Evolutionary conservation across 2,888 invertebrate species (phyloP).

Genomic region (Terebella lapidaria): DNA sequence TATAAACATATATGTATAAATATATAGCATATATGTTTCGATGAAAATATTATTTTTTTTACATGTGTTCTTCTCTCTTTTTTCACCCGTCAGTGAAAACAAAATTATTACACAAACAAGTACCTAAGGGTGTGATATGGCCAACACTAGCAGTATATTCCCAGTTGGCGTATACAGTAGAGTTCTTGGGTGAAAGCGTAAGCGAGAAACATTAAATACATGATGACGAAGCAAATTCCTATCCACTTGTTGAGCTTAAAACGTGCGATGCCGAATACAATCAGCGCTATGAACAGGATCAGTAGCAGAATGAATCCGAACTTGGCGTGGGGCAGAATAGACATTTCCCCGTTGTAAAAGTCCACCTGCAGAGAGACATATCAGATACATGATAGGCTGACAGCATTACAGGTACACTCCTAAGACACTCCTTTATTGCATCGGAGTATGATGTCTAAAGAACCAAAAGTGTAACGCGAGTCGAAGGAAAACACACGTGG

Average conservation of each 20-base stretch:
- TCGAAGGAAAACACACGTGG: too few species aligned
- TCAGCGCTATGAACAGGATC: slow-evolving; percentile 22
- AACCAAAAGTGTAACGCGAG: too few species aligned
- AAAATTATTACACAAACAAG: too few species aligned
- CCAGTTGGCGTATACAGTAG: slow-evolving; percentile 13
- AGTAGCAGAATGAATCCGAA: slow-evolving; percentile 30
- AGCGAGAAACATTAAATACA: slow-evolving; percentile 25
- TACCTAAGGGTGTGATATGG: too few species aligned
- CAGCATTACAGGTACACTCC: background rate
- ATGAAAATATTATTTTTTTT: too few species aligned
- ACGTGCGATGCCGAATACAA: slow-evolving; percentile 19
- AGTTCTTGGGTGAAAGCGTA: slow-evolving; percentile 28
- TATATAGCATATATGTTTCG: too few species aligned
- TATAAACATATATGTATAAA: too few species aligned
- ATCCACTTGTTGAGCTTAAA: slow-evolving; percentile 27
- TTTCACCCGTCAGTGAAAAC: too few species aligned
- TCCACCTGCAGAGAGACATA: slow-evolving; percentile 18
- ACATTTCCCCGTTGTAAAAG: slow-evolving; percentile 21
- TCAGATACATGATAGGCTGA: background rate
- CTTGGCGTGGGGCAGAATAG: slow-evolving; percentile 29
- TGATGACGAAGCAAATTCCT: slow-evolving; percentile 23
- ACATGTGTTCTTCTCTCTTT: too few species aligned
- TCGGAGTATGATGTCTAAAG: too few species aligned
- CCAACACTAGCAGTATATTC: slow-evolving; percentile 16
- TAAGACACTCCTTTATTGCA: background rate